These are phyloP conservation scores for Dasyprocta punctata DNA, from an alignment of 2,113 vertebrate genomes.

Conservation along the genomic window DNA sequence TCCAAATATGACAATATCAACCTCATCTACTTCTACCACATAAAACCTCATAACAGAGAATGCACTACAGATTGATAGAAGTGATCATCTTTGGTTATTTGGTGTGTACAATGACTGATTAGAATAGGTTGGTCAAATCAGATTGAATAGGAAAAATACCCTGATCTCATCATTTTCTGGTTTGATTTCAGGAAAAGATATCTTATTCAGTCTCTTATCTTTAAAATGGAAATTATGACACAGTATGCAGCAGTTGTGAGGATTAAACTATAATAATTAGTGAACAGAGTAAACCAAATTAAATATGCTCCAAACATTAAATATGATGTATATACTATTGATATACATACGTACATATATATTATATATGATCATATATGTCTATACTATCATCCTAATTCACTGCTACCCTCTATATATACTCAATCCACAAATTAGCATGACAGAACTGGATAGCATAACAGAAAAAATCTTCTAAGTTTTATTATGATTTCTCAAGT, in stretches of 20 bases:
- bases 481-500: constrained; percentile 21
- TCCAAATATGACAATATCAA: neutral
- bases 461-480: neutral
- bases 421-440: neutral
- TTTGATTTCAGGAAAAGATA: neutral
- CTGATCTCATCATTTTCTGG: neutral
- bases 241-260: neutral
- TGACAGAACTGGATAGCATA: neutral
- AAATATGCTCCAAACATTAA: neutral
- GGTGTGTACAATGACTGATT: neutral
- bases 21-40: neutral
- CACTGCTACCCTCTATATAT: neutral
- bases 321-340: neutral
- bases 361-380: neutral
- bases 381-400: neutral
- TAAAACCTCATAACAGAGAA: neutral
- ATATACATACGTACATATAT: neutral
- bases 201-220: neutral
- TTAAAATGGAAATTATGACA: neutral
- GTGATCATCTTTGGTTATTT: neutral
- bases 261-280: neutral
- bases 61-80: no score
- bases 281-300: neutral
- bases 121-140: neutral
- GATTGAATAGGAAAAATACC: neutral